Evolutionary conservation across 2,797 vertebrate genomes (phyloP), one percentile per base, ranked within the genome.

Genomic region (Pangasius krempfi): DNA sequence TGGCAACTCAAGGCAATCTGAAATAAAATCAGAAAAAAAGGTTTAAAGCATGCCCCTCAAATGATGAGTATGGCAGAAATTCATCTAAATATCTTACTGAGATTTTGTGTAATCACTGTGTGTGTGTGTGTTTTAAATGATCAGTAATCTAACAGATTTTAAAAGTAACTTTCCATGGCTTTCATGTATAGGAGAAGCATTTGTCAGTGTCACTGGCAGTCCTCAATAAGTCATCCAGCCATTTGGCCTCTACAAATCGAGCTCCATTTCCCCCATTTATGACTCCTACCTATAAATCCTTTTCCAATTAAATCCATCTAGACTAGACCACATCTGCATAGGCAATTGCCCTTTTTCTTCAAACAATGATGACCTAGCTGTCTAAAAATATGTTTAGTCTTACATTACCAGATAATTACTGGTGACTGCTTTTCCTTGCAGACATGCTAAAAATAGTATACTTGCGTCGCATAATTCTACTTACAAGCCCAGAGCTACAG

Each of bases 311-410:
- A 79, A 85, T 87, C 80, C 68, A 86, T 89, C 81, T 89, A 6
- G 86, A 79, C 72, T 80, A 89, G 87, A 91, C 87, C 89, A 90
- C 94, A 95, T 96, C 94, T 96, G 95, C 93, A 88, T 60, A 90
- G 86, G 89, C 78, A 0, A 92, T 94, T 89, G 93, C 62, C 87
- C 87, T 86, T 84, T 88, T 87, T 87, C 80, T 89, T 86, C 62
- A 83, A 88, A 89, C 89, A 85, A 75, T 83, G 89, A 89, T 91
- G 91, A 94, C 47, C 82, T 85, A 88, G 92, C 92, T 88, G 86
- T 93, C 88, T 90, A 91, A 93, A 92, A 91, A 87, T 90, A 91
- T 89, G 91, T 93, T 94, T 95, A 89, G 88, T 37, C 87, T 95
- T 94, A 92, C 92, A 72, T 66, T 92, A 90, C 84, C 89, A 90